Conservation (phyloP, 2,113 vertebrate genomes). For the Labeo catla region DNA sequence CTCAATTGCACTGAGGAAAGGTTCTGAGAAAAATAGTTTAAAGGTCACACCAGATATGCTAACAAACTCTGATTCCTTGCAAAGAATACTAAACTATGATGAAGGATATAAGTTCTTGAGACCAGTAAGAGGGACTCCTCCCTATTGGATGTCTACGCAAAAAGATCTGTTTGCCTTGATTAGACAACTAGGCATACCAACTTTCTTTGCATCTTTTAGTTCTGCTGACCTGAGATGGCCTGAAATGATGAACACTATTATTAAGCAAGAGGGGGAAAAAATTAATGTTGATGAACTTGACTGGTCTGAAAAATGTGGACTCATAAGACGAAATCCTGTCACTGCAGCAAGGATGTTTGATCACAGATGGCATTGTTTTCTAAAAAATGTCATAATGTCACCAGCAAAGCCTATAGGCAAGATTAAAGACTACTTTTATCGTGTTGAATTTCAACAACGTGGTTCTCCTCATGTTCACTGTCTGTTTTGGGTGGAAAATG, state of each 20-base stretch:
- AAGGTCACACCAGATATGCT: neutral
- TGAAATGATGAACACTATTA: conserved; percentile 3
- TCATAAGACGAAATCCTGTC: too few relatives aligned
- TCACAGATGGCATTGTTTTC: too few relatives aligned
- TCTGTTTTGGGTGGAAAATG: neutral
- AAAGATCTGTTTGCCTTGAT: conserved; percentile 3
- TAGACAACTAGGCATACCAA: neutral
- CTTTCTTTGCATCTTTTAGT: conserved; percentile 10
- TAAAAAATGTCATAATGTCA: too few relatives aligned
- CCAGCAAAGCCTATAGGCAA: too few relatives aligned
- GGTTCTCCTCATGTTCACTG: too few relatives aligned
- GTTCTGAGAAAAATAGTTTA: neutral
- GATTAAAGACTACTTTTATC: too few relatives aligned
- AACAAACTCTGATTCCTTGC: neutral
- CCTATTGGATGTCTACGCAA: neutral
- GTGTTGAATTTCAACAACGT: too few relatives aligned
- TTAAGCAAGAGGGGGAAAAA: conserved; percentile 11
- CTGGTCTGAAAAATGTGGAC: too few relatives aligned
- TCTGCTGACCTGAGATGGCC: conserved; percentile 44
- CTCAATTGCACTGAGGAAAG: conserved; percentile 44
- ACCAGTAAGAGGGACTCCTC: neutral
- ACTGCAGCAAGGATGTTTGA: too few relatives aligned
- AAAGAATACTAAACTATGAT: neutral
- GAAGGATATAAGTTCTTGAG: conserved; percentile 14
- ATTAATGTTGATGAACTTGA: neutral